These are phyloP conservation scores for Cairina moschata DNA, from an alignment of 2,113 vertebrate species.

Conservation along the genomic window DNA sequence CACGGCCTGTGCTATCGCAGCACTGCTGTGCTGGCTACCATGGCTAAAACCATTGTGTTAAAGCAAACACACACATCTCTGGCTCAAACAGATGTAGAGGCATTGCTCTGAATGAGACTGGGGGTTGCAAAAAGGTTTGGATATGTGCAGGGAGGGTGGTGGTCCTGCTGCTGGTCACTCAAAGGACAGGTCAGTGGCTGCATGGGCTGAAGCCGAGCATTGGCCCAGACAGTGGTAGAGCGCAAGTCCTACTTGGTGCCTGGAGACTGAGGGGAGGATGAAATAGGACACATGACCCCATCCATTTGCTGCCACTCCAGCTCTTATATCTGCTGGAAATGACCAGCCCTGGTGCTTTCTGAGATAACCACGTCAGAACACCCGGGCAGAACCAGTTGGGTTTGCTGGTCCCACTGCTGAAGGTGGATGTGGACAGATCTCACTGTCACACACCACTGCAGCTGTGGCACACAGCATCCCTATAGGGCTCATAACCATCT, in stretches of 20 bases:
- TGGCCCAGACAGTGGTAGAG: background rate
- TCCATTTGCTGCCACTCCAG: background rate
- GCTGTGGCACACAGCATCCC: fast-evolving
- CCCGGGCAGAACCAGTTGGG: background rate
- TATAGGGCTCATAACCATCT: fast-evolving
- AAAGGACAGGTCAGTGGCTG: background rate
- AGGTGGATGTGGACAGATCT: background rate
- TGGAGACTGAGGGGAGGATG: background rate
- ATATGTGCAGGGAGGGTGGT: too few relatives aligned
- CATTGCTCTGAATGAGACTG: background rate
- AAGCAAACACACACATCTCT: background rate
- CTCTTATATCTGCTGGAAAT: background rate
- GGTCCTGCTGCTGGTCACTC: background rate
- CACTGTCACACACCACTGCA: background rate
- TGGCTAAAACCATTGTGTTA: background rate
- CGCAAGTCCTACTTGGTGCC: background rate
- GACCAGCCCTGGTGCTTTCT: fast-evolving
- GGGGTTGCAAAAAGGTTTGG: background rate
- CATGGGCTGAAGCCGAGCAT: background rate
- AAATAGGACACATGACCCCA: background rate
- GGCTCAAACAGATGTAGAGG: background rate
- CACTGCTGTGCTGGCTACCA: background rate
- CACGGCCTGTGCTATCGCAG: fast-evolving
- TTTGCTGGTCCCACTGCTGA: background rate
- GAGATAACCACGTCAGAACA: fast-evolving